Evolutionary conservation across 1,140 invertebrate species (phyloP), one percentile per base, ranked within the genome.

Genomic region (Akabosia matsudoensis): DNA sequence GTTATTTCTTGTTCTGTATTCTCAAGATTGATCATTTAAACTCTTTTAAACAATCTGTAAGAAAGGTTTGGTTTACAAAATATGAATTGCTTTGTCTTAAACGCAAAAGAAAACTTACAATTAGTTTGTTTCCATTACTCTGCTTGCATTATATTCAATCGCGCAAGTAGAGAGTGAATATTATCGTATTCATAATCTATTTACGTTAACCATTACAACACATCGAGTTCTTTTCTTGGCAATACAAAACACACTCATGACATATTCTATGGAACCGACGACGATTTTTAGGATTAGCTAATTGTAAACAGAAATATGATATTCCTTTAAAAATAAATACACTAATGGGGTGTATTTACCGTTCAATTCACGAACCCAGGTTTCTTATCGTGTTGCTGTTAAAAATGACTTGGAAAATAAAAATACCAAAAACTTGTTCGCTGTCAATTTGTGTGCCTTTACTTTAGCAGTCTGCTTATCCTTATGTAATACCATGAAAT

Each of bases 321-420:
- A 61, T 61, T 61, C 4, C 54, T 61, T n/a, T 16, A 16, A n/a
- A 61, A 61, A n/a, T 61, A 61, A 13, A 61, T 61, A 51, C n/a
- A 61, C 24, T 10, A 24, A 16, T 61, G 4, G 4, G 4, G 13
- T 10, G 7, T 61, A 61, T 61, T 16, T 61, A 45, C 37, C 18
- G 7, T 45, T 10, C 37, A 45, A 45, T 45, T 45, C 18, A 45
- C 37, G 37, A 45, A 45, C 37, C 7, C 37, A 45, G 37, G 18
- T 45, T 45, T 45, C 37, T 45, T 45, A 45, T 18, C 37, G 18
- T 45, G 37, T 45, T 18, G 37, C 37, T 45, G 37, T 45, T 45
- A n/a, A 45, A 45, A 45, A 45, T 45, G 7, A 45, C 18, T 45
- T 45, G 37, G 18, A 18, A 10, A 45, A 45, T 45, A 45, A 45